Conservation (phyloP, 2,113 vertebrate genomes). For the Pseudopipra pipra region DNA sequence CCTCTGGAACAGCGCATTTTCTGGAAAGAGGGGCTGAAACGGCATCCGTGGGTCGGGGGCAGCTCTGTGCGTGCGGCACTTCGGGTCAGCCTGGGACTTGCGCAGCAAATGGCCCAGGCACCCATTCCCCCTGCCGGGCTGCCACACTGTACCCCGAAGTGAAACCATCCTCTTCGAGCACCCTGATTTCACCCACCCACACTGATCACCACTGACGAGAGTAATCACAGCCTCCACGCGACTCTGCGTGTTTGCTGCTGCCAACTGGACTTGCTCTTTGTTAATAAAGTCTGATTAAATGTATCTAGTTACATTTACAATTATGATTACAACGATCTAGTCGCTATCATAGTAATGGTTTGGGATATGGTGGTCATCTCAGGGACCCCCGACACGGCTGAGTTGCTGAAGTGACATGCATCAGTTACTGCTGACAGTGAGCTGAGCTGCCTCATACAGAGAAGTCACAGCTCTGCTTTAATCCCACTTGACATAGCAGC, state of each 20-base stretch:
- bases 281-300: background rate
- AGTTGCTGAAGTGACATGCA: background rate
- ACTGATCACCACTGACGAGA: background rate
- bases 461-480: constrained; percentile 14
- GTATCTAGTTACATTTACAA: background rate
- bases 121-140: fast-evolving
- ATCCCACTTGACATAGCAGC: background rate
- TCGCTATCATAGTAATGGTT: background rate
- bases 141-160: fast-evolving
- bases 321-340: fast-evolving
- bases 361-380: background rate
- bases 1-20: fast-evolving
- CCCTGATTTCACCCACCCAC: background rate
- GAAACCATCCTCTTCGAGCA: fast-evolving
- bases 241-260: fast-evolving
- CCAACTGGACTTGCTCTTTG: background rate
- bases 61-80: fast-evolving
- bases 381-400: background rate
- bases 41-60: background rate
- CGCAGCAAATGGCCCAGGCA: fast-evolving
- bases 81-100: background rate
- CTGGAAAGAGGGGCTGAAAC: too few relatives aligned
- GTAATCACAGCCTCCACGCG: background rate
- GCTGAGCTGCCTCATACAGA: background rate
- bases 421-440: background rate